A percentile compares a stretch with the other conserved stretches of the same genome.
phyloP scores from a whole-genome alignment of 2,113 vertebrate genomes.

The Daubentonia madagascariensis region DNA sequence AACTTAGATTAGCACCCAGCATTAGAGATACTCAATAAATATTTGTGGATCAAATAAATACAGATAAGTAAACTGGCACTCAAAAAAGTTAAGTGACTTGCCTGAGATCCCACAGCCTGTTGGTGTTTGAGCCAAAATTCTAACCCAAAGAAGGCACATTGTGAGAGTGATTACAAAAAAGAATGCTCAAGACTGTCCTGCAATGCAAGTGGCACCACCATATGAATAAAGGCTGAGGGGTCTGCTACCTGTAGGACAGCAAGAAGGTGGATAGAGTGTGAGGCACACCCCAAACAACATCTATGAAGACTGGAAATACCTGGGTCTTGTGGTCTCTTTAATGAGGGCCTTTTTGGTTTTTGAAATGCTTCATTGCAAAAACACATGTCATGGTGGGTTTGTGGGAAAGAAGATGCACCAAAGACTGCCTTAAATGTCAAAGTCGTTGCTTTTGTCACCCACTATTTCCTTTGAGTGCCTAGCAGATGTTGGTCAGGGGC shows the following conservation, averaged over 20 bases:
- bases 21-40: not conserved
- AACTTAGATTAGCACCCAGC: not conserved
- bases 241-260: accelerated
- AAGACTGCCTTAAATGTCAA: conserved; percentile 73
- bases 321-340: conserved; percentile 15
- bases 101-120: not conserved
- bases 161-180: not conserved
- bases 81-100: not conserved
- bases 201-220: not conserved
- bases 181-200: not conserved
- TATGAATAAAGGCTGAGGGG: too few species aligned
- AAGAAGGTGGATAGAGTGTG: not conserved
- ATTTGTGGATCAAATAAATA: not conserved
- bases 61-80: not conserved
- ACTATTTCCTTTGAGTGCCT: conserved; percentile 73
- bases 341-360: not conserved
- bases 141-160: not conserved
- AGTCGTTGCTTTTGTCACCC: conserved; percentile 71
- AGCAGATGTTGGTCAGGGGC: not conserved
- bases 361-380: not conserved
- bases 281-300: not conserved
- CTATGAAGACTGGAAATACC: conserved; percentile 6
- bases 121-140: not conserved
- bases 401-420: conserved; percentile 29
- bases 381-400: conserved; percentile 50